These are phyloP conservation scores for Pterocles orientalis DNA, from an alignment of 2,113 vertebrate species.

Conservation along the genomic window DNA sequence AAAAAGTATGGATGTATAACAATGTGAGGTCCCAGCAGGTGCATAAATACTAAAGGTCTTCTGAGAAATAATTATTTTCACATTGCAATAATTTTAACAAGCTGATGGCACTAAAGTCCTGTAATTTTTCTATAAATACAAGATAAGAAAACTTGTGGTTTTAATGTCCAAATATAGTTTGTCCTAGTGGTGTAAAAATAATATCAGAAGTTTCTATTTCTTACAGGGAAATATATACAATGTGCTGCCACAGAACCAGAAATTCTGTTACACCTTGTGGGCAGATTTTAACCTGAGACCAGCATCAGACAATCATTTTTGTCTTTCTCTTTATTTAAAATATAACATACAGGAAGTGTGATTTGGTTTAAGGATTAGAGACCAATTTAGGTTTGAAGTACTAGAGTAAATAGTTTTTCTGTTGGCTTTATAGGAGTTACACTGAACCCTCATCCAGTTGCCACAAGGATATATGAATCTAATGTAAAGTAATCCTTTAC, in stretches of 20 bases:
- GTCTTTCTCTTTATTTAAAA: neutral
- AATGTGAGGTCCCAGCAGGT: neutral
- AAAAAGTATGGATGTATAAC: neutral
- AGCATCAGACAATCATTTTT: neutral
- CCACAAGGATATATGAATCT: neutral
- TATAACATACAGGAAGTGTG: neutral
- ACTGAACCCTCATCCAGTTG: neutral
- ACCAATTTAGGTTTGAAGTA: neutral
- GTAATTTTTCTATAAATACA: neutral
- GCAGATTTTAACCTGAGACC: neutral
- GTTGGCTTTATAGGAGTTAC: neutral
- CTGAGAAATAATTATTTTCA: neutral
- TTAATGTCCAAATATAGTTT: neutral
- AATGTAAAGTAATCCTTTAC: neutral
- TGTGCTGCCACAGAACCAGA: neutral
- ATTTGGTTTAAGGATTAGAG: conserved; percentile 1
- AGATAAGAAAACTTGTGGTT: neutral
- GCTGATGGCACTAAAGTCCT: neutral
- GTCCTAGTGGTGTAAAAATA: neutral
- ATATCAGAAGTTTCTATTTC: neutral
- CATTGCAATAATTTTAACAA: neutral
- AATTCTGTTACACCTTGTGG: neutral
- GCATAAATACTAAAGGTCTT: neutral
- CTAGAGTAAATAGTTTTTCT: neutral
- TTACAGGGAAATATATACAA: neutral